phyloP scores from a whole-genome alignment of 2,888 invertebrate genomes.

The Margaritifera margaritifera region DNA sequence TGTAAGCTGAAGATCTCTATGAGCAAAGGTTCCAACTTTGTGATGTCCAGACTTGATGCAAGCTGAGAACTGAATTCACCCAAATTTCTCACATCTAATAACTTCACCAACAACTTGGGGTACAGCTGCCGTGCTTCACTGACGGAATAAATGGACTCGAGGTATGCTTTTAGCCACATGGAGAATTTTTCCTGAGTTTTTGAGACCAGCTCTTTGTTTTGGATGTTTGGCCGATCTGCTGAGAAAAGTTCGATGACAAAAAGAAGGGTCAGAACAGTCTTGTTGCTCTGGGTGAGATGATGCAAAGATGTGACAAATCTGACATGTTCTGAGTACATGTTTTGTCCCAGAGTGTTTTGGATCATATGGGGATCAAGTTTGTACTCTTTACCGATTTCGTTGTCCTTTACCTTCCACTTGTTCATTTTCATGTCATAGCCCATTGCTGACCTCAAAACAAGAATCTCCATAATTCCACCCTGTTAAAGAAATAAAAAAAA shows the following conservation, averaged over 20 bases:
- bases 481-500: conserved; percentile 28
- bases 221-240: conserved; percentile 70
- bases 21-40: conserved; percentile 61
- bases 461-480: conserved; percentile 74
- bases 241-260: conserved; percentile 73
- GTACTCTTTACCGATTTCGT: conserved; percentile 29
- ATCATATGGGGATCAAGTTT: conserved; percentile 51
- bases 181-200: conserved; percentile 79
- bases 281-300: conserved; percentile 71
- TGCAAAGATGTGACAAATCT: conserved; percentile 72
- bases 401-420: conserved; percentile 51
- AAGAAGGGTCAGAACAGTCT: conserved; percentile 71
- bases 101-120: conserved; percentile 72
- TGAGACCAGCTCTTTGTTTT: conserved; percentile 62
- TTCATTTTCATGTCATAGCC: conserved; percentile 67
- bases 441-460: conserved; percentile 73
- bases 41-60: conserved; percentile 55
- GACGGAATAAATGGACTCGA: conserved; percentile 81
- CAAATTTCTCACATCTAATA: conserved; percentile 72
- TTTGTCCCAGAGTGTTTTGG: conserved; percentile 50
- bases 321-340: conserved; percentile 72
- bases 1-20: conserved; percentile 63
- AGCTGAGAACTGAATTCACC: conserved; percentile 63
- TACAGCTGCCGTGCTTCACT: conserved; percentile 83
- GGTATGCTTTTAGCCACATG: conserved; percentile 86